A percentile compares a stretch with the other conserved stretches of the same genome.
These are phyloP conservation scores for Heliopora coerulea DNA, from an alignment of 92 coral and sea anemone genomes.

Conservation along the genomic window DNA sequence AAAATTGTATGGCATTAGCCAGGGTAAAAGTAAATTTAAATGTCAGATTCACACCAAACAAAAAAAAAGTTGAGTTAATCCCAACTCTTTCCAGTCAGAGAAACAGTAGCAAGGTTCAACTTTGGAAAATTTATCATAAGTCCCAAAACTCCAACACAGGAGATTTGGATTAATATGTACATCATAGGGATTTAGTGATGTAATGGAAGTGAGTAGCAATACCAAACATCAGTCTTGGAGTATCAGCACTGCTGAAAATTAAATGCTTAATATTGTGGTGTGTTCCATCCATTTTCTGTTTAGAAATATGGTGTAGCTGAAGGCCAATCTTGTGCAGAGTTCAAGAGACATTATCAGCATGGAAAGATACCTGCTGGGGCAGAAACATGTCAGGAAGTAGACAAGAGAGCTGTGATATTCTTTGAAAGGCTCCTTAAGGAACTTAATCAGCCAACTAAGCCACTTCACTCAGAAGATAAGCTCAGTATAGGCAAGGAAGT, in stretches of 20 bases:
- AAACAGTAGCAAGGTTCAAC: no score
- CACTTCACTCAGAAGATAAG: not conserved
- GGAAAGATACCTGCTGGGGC: constrained; percentile 59
- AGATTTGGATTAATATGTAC: no score
- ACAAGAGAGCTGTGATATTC: constrained; percentile 62
- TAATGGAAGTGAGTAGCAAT: no score
- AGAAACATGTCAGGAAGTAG: constrained; percentile 60
- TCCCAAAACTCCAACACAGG: no score
- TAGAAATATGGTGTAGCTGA: constrained; percentile 66
- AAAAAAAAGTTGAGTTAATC: no score
- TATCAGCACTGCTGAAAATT: not conserved
- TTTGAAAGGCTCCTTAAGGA: constrained; percentile 43
- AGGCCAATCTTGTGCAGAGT: constrained; percentile 44
- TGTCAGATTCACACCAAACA: no score
- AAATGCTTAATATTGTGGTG: not conserved
- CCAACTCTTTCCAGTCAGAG: no score
- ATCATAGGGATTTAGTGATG: no score
- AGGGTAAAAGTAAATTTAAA: not conserved
- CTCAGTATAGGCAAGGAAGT: not conserved
- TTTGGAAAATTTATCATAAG: no score
- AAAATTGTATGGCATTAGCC: not conserved
- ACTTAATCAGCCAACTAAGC: constrained; percentile 27
- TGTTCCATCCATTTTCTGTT: not conserved
- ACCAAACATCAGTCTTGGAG: no score
- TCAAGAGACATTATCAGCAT: constrained; percentile 25